These are phyloP conservation scores for Drosophila virilis DNA, from an alignment of 1,140 invertebrate species.

Conservation along the genomic window DNA sequence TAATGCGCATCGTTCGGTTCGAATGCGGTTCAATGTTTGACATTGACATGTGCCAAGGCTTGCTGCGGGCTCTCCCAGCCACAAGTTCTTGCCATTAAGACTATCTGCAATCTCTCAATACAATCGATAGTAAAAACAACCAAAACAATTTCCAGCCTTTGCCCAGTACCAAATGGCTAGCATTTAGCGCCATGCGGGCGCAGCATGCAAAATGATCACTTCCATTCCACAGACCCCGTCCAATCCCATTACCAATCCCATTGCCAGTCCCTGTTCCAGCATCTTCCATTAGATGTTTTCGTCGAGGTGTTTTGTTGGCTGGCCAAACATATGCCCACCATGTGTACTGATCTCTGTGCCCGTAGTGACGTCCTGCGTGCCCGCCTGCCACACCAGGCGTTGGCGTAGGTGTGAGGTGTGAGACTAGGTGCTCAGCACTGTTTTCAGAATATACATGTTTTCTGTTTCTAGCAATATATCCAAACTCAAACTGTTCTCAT, in stretches of 20 bases:
- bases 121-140: neutral
- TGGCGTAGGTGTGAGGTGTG: constrained; percentile 33
- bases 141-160: constrained; percentile 15
- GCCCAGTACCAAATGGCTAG: constrained; percentile 31
- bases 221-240: neutral
- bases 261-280: neutral
- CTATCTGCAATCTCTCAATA: constrained; percentile 12
- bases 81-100: neutral
- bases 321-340: constrained; percentile 60
- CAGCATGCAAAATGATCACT: constrained; percentile 59
- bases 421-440: neutral
- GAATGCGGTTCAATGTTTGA: constrained; percentile 64
- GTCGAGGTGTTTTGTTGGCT: constrained; percentile 62
- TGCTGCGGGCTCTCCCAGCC: neutral
- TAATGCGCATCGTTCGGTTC: constrained; percentile 49
- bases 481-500: too few relatives aligned
- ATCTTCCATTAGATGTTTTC: constrained; percentile 39
- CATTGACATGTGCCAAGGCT: constrained; percentile 75
- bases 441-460: too few relatives aligned
- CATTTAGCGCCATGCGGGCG: constrained; percentile 72
- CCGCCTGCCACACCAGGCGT: constrained; percentile 20
- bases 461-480: neutral
- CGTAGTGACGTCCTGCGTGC: constrained; percentile 7
- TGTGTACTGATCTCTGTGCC: constrained; percentile 25
- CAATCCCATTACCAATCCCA: constrained; percentile 7